These are phyloP conservation scores for Lacanobia oleracea DNA, from an alignment of 2,888 invertebrate species.

Conservation along the genomic window DNA sequence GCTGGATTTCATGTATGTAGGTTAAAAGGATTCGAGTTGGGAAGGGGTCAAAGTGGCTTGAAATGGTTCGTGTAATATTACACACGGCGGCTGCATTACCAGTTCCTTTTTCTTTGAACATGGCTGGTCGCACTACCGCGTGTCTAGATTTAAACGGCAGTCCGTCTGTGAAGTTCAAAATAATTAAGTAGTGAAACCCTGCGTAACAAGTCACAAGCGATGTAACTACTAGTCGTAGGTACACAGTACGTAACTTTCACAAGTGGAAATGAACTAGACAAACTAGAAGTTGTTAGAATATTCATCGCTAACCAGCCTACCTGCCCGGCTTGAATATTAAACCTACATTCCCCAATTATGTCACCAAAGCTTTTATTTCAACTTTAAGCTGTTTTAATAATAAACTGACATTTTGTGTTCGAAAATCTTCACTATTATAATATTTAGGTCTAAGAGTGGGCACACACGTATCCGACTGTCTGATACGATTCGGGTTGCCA, in stretches of 20 bases:
- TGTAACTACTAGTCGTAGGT: conserved; percentile 11
- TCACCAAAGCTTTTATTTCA: conserved; percentile 24
- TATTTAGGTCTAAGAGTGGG: no score
- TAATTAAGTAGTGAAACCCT: background rate
- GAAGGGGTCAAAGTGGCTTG: no score
- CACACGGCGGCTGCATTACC: no score
- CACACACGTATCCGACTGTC: no score
- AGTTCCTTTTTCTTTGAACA: no score
- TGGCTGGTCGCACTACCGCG: no score
- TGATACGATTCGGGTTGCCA: no score
- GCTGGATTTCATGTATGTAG: no score
- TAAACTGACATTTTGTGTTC: background rate
- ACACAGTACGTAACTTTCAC: conserved; percentile 21
- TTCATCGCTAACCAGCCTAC: conserved; percentile 52
- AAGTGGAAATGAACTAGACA: conserved; percentile 25
- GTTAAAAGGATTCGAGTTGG: no score
- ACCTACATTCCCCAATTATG: conserved; percentile 26
- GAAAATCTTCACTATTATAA: background rate
- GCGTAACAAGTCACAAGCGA: conserved; percentile 19
- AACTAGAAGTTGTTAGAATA: conserved; percentile 53
- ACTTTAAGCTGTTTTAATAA: conserved; percentile 4
- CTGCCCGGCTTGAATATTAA: conserved; percentile 47
- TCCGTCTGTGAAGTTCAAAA: background rate
- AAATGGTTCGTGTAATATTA: no score
- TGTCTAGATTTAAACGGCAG: background rate